Evolutionary conservation across 2,113 vertebrate species (phyloP).

Genomic region (Syngnathus floridae): DNA sequence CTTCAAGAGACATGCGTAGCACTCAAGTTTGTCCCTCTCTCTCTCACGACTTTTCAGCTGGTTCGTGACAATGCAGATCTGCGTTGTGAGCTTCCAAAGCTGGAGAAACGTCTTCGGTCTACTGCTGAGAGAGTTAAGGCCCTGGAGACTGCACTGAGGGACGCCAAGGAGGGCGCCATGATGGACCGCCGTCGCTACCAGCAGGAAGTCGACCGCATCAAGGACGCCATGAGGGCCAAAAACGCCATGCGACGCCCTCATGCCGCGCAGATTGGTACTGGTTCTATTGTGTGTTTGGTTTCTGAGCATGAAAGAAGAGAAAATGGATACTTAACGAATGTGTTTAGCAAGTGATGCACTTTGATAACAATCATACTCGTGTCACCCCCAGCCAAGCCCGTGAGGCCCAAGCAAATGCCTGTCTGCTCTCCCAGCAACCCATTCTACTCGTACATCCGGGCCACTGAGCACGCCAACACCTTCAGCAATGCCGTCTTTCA

Average conservation of each 20-base stretch:
- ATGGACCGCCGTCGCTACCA: slow-evolving; percentile 86
- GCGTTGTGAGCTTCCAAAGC: slow-evolving; percentile 93
- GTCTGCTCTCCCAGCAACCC: slow-evolving; percentile 79
- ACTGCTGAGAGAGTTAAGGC: slow-evolving; percentile 94
- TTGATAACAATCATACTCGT: neutral
- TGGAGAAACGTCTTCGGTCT: slow-evolving; percentile 95
- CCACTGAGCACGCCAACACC: slow-evolving; percentile 73
- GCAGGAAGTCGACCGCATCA: slow-evolving; percentile 86
- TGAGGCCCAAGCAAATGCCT: slow-evolving; percentile 78
- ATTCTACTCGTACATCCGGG: slow-evolving; percentile 64
- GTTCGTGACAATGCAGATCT: slow-evolving; percentile 96
- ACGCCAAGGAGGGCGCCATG: slow-evolving; percentile 85
- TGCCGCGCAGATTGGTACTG: slow-evolving; percentile 80
- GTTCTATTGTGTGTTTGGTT: too few species aligned
- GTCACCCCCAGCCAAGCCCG: slow-evolving; percentile 74
- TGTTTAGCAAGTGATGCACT: neutral
- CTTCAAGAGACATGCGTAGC: neutral
- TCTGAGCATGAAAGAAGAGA: neutral
- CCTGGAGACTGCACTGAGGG: slow-evolving; percentile 90
- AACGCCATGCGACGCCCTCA: slow-evolving; percentile 72
- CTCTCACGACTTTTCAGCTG: slow-evolving; percentile 63
- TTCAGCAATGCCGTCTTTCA: slow-evolving; percentile 85
- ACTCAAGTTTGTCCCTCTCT: too few species aligned
- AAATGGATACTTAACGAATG: neutral
- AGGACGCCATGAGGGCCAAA: slow-evolving; percentile 81